Evolutionary conservation across 23 tunicate genomes (phyloP).

Genomic region (Trididemnum clinides): DNA sequence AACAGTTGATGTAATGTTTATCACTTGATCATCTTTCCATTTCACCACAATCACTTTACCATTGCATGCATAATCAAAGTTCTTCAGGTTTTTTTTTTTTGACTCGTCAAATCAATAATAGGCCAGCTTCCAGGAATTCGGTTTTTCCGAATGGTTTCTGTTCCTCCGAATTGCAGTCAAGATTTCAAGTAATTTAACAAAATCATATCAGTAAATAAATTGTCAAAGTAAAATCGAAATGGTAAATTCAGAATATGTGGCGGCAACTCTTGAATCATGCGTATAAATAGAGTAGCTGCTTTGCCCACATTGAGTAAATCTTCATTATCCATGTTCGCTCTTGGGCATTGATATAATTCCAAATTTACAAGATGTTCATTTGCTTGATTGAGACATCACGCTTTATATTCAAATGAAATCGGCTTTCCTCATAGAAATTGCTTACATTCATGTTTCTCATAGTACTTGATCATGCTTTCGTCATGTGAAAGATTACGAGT

Average conservation of each 20-base stretch:
- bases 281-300: not conserved
- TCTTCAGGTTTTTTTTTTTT: not conserved
- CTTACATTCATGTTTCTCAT: constrained; percentile 8
- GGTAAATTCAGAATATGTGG: not conserved
- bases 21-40: constrained; percentile 3
- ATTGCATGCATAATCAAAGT: constrained; percentile 1
- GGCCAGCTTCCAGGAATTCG: not conserved
- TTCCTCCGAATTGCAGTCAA: not conserved
- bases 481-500: not conserved
- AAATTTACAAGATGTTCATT: not conserved
- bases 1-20: not conserved
- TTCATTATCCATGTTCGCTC: not conserved
- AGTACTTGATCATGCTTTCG: not conserved
- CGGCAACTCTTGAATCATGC: not conserved
- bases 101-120: not conserved
- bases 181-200: not conserved
- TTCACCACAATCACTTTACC: not conserved
- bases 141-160: not conserved
- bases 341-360: not conserved
- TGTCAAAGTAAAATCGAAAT: constrained; percentile 3
- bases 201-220: constrained; percentile 4
- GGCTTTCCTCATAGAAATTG: constrained; percentile 1
- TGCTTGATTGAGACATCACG: constrained; percentile 1
- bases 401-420: not conserved
- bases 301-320: not conserved